Conservation (phyloP, 2,888 invertebrate species). For the Volucella bombylans region DNA sequence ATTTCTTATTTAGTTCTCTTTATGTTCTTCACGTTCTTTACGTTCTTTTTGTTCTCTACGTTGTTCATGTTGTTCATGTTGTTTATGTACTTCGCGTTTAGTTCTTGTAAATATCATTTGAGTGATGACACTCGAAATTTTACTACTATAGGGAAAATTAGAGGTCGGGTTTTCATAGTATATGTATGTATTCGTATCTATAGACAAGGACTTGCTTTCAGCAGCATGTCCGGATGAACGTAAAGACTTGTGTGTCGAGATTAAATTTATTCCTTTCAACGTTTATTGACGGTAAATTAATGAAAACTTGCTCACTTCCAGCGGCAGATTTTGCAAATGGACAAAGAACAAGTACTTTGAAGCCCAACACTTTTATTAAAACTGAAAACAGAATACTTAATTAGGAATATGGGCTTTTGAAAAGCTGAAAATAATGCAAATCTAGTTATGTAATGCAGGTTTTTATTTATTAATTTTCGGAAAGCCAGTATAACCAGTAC, state of each 20-base stretch:
- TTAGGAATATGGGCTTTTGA: no score
- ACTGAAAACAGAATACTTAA: no score
- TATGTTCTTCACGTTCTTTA: no score
- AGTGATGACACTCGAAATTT: constrained; percentile 41
- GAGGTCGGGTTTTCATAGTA: constrained; percentile 15
- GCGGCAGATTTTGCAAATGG: constrained; percentile 20
- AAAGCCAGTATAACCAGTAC: no score
- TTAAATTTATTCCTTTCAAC: constrained; percentile 45
- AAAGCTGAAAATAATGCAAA: no score
- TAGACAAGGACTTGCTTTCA: constrained; percentile 31
- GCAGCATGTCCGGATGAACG: constrained; percentile 10
- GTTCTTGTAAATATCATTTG: constrained; percentile 31
- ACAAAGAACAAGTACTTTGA: constrained; percentile 5
- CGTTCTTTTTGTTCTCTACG: no score
- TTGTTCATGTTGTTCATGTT: no score
- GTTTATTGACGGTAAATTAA: constrained; percentile 44
- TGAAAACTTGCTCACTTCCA: constrained; percentile 13
- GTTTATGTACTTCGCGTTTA: background rate
- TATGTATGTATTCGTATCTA: constrained; percentile 20
- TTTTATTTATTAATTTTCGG: no score
- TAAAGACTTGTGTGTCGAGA: constrained; percentile 11
- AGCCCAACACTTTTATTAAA: background rate
- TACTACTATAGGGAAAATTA: constrained; percentile 25
- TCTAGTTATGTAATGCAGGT: no score
- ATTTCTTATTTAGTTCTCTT: constrained; percentile 15